phyloP scores from a whole-genome alignment of 2,113 vertebrate genomes.

The Gadus chalcogrammus region DNA sequence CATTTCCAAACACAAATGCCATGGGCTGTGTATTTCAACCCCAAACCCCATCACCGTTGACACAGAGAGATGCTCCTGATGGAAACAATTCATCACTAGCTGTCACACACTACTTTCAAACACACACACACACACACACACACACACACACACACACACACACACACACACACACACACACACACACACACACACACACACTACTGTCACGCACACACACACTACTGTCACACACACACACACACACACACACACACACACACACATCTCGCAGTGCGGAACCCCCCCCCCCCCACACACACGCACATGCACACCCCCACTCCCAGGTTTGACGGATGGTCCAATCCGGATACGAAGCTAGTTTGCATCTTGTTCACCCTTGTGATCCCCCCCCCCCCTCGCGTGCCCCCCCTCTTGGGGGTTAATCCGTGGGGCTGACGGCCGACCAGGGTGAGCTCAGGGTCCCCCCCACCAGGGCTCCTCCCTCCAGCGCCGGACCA shows the following conservation, averaged over 20 bases:
- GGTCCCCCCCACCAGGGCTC: slow-evolving; percentile 49
- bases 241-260: slow-evolving; percentile 37
- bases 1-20: slow-evolving; percentile 69
- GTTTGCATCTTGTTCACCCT: not conserved
- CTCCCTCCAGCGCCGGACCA: slow-evolving; percentile 49
- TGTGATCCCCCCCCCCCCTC: slow-evolving; percentile 21
- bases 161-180: too few relatives aligned
- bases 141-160: too few relatives aligned
- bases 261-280: too few relatives aligned
- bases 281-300: slow-evolving; percentile 30
- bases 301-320: slow-evolving; percentile 59
- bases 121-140: too few relatives aligned
- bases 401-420: not conserved
- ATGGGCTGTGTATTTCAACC: slow-evolving; percentile 58
- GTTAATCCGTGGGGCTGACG: slow-evolving; percentile 41
- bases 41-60: slow-evolving; percentile 64
- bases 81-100: slow-evolving; percentile 51
- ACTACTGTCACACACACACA: slow-evolving; percentile 51
- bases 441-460: slow-evolving; percentile 20
- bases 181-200: too few relatives aligned
- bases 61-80: slow-evolving; percentile 42
- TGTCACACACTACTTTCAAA: slow-evolving; percentile 60
- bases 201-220: slow-evolving; percentile 12
- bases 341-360: slow-evolving; percentile 36
- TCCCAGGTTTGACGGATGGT: slow-evolving; percentile 60